Percentiles rank a stretch among this genome's conserved stretches.
Conservation (phyloP, 2,888 invertebrate genomes). For the Drosophila ezoana region DNA sequence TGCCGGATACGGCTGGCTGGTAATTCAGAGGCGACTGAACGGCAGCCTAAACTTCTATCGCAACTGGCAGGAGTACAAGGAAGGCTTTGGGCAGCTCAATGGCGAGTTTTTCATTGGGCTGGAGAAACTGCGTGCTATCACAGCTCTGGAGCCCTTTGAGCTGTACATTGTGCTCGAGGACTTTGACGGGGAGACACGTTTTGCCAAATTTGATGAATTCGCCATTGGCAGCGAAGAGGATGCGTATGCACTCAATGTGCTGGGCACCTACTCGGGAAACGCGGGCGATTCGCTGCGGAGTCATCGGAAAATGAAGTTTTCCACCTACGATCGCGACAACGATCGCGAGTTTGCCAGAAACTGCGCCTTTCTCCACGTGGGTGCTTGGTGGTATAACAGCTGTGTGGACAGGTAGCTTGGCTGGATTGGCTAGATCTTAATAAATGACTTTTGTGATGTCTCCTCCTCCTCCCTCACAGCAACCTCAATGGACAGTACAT, state of each 20-base stretch:
- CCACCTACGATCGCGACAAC: constrained; percentile 88
- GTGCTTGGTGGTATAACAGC: constrained; percentile 91
- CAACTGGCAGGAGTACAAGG: constrained; percentile 88
- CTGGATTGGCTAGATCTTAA: too few species aligned
- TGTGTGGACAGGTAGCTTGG: constrained; percentile 87
- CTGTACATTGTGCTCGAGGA: constrained; percentile 88
- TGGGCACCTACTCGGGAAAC: constrained; percentile 88
- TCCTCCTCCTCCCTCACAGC: constrained; percentile 77
- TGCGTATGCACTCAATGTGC: constrained; percentile 88
- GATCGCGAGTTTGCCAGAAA: constrained; percentile 88
- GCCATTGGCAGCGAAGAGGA: constrained; percentile 89
- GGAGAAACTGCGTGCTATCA: constrained; percentile 87
- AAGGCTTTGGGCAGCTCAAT: constrained; percentile 89
- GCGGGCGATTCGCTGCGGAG: constrained; percentile 89
- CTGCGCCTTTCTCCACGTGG: constrained; percentile 88
- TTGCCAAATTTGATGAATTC: constrained; percentile 88
- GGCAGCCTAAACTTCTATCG: constrained; percentile 89
- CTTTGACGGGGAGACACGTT: constrained; percentile 86
- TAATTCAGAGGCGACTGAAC: constrained; percentile 88
- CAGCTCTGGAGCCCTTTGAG: constrained; percentile 85
- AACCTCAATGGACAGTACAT: constrained; percentile 87
- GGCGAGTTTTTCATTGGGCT: constrained; percentile 91
- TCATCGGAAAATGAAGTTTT: constrained; percentile 89
- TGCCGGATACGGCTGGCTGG: constrained; percentile 88
- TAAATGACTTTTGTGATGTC: not conserved